Base-by-base conservation (phyloP, 1,140 invertebrate genomes). In the Eurosta solidaginis region DNA sequence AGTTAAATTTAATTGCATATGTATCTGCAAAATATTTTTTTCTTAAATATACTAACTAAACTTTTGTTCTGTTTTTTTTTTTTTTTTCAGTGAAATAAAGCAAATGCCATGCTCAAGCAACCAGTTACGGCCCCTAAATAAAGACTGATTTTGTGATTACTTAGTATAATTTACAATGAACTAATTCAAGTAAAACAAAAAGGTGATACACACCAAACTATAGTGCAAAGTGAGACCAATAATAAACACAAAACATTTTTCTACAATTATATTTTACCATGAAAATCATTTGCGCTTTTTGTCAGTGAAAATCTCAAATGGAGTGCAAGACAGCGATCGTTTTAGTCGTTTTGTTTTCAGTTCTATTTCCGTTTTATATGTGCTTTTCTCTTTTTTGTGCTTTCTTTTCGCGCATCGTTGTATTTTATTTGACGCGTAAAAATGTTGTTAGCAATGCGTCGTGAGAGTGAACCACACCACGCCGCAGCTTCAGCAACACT, bases 401-500 rank as follows among this genome's bases (percentile, higher is more conserved):
- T 73, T 76, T 77, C 22, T 29, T 73, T 49, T 74, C 17, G 29
- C 3, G 36, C 33, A 63, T 25, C 2, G 49, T 75, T 78, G 4
- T 77, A 54, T 78, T 79, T 68, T 73, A 54, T 78, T 74, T 49
- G 44, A 77, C 79, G 77, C 76, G 75, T 80, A 80, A 87, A 87
- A 85, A 87, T 87, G 84, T 86, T 88, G 87, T 86, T 88, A 85
- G 87, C 87, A 83, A 88, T 88, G 87, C 85, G 87, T 80, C 86
- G 86, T 78, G 86, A 88, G 82, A 87, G 82, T 86, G 86, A 88
- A 85, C 79, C 81, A 83, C 83, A 83, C 33, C 50, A 78, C 75
- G 74, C 77, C 36, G 45, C 78, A 80, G 76, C 42, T 68, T 50
- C 79, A 81, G 73, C 77, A 59, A 82, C 81, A 76, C 63, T 82